Conservation (phyloP, 2,113 vertebrate species). For the Sterna hirundo region DNA sequence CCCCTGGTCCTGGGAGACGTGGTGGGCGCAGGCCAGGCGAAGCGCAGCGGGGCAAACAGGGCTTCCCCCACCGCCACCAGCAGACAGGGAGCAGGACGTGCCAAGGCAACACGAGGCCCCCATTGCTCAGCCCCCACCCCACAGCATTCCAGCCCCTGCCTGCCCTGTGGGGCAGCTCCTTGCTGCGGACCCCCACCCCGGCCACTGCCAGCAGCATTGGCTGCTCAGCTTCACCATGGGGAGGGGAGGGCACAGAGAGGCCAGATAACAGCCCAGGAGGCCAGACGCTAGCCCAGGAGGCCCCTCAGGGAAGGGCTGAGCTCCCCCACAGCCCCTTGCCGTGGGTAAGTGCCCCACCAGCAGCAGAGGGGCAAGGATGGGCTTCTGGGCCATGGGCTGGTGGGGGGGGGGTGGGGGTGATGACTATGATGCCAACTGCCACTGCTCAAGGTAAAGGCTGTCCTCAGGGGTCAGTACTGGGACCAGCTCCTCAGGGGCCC, state of each 20-base stretch:
- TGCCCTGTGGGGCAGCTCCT: too few relatives aligned
- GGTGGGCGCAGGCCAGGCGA: background rate
- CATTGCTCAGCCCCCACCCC: background rate
- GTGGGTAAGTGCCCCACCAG: background rate
- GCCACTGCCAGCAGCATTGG: background rate
- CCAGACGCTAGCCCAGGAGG: background rate
- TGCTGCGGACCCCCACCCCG: too few relatives aligned
- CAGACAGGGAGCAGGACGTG: background rate
- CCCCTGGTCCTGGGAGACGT: background rate
- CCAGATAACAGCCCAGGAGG: background rate
- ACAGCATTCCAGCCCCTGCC: background rate
- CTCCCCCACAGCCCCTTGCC: background rate
- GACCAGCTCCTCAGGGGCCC: too few relatives aligned
- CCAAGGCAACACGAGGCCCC: background rate
- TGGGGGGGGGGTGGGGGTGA: too few relatives aligned
- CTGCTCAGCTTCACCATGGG: background rate
- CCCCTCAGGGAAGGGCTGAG: background rate
- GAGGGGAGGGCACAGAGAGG: background rate
- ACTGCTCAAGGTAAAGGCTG: background rate
- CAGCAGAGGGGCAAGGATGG: background rate
- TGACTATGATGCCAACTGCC: background rate
- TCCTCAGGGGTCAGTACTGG: background rate
- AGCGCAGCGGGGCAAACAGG: background rate
- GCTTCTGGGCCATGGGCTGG: background rate
- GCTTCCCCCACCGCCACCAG: background rate